Percentiles rank a stretch among this genome's conserved stretches.
Conservation (phyloP, 2,888 invertebrate genomes). For the Lepetodrilus schrolli region DNA sequence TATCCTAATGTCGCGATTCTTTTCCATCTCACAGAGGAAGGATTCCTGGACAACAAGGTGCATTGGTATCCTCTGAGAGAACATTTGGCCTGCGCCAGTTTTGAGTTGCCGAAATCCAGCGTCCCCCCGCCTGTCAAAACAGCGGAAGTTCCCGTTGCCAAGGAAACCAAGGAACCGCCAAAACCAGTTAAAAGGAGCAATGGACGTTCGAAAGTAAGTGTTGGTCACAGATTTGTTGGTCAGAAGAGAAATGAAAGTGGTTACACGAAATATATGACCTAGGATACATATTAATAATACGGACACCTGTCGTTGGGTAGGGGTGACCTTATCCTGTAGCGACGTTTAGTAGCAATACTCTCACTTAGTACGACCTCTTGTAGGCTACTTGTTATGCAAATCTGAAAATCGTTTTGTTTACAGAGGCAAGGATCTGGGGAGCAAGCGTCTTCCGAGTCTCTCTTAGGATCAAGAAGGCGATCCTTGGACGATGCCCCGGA, state of each 20-base stretch:
- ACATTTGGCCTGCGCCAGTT: slow-evolving; percentile 65
- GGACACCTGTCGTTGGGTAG: too few species aligned
- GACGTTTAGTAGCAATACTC: too few species aligned
- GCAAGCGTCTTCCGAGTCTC: neutral
- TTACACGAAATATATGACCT: too few species aligned
- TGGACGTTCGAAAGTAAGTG: neutral
- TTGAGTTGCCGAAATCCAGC: slow-evolving; percentile 65
- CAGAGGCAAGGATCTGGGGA: slow-evolving; percentile 13
- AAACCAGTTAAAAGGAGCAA: neutral
- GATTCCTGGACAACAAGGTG: slow-evolving; percentile 77
- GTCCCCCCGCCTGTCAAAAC: slow-evolving; percentile 54
- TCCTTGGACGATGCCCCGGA: too few species aligned
- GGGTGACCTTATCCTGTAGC: too few species aligned
- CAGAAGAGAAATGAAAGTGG: too few species aligned
- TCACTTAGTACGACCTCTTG: too few species aligned
- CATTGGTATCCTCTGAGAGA: slow-evolving; percentile 78
- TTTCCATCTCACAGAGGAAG: slow-evolving; percentile 72
- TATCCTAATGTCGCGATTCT: too few species aligned
- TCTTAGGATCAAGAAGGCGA: slow-evolving; percentile 8
- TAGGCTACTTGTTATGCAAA: too few species aligned
- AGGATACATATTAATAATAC: too few species aligned
- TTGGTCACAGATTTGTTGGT: too few species aligned
- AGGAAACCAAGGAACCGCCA: neutral
- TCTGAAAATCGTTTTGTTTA: too few species aligned
- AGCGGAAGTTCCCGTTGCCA: neutral